A percentile compares a stretch with the other conserved stretches of the same genome.
These are phyloP conservation scores for Zaprionus bogoriensis DNA, from an alignment of 2,888 invertebrate genomes.

Conservation along the genomic window DNA sequence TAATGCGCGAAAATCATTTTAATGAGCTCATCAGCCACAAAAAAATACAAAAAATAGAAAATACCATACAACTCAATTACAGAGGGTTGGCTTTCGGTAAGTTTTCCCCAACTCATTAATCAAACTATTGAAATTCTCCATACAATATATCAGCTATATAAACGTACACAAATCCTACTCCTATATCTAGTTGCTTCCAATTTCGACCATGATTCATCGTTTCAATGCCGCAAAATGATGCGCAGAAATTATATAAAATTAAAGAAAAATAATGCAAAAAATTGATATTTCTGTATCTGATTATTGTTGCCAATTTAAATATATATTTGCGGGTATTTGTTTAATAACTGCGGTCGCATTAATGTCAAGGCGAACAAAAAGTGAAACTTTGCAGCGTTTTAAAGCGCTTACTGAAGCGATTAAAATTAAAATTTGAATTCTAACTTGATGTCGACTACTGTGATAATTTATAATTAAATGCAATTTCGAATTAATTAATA, in stretches of 20 bases:
- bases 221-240: constrained; percentile 34
- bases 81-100: background rate
- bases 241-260: constrained; percentile 37
- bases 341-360: constrained; percentile 34
- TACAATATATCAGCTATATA: background rate
- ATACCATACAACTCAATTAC: constrained; percentile 1
- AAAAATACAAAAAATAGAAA: constrained; percentile 7
- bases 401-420: constrained; percentile 1
- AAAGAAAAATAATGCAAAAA: background rate
- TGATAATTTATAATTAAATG: background rate
- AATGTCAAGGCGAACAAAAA: constrained; percentile 46
- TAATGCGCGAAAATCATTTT: constrained; percentile 53
- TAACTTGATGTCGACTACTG: background rate
- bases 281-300: constrained; percentile 30
- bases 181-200: background rate
- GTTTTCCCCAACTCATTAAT: background rate
- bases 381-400: constrained; percentile 36
- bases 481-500: background rate
- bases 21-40: constrained; percentile 59
- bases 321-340: constrained; percentile 1
- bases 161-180: background rate
- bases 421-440: background rate
- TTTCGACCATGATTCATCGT: constrained; percentile 35
- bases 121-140: background rate
- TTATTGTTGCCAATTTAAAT: constrained; percentile 31